These are phyloP conservation scores for Cephonodes hylas DNA, from an alignment of 2,888 invertebrate species.

Conservation along the genomic window DNA sequence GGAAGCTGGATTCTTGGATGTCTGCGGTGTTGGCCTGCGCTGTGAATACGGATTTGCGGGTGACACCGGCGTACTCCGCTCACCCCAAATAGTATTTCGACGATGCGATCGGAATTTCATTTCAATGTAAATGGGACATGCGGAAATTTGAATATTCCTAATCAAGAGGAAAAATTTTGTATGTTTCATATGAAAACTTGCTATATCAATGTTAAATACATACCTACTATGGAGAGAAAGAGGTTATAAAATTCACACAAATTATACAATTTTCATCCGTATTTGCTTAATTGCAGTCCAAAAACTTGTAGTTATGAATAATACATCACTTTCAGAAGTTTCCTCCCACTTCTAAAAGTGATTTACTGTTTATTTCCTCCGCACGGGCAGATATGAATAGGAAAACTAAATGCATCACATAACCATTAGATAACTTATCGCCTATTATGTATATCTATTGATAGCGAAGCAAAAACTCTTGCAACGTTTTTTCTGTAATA, in stretches of 20 bases:
- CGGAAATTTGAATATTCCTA: neutral
- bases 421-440: neutral
- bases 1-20: neutral
- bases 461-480: neutral
- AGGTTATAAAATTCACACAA: no score
- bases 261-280: no score
- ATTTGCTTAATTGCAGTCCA: no score
- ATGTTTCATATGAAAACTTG: no score
- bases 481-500: neutral
- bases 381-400: neutral
- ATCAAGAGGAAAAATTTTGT: neutral
- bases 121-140: neutral
- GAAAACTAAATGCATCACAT: neutral
- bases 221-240: no score
- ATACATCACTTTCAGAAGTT: no score
- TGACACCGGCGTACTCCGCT: neutral
- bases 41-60: neutral
- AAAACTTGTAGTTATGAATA: no score
- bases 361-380: neutral
- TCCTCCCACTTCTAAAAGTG: neutral
- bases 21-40: neutral
- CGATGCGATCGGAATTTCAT: neutral
- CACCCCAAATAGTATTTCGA: neutral
- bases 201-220: no score
- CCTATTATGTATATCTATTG: neutral